These are phyloP conservation scores for Apamea epomidion DNA, from an alignment of 2,888 invertebrate genomes.

Conservation along the genomic window DNA sequence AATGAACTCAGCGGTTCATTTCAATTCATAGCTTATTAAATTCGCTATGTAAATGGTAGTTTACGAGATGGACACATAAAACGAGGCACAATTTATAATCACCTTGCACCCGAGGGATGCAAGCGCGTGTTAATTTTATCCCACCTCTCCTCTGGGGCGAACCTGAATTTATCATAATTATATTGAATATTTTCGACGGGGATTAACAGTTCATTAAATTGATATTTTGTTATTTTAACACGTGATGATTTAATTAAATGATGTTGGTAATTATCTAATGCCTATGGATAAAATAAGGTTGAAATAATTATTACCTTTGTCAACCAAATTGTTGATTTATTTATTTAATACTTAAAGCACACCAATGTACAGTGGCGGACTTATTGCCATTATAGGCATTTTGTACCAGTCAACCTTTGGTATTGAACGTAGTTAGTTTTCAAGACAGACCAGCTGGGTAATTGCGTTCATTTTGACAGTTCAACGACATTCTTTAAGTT, in stretches of 20 bases:
- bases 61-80: constrained; percentile 55
- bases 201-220: constrained; percentile 28
- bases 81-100: constrained; percentile 58
- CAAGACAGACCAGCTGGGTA: no score
- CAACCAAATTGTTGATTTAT: not conserved
- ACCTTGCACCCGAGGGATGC: constrained; percentile 58
- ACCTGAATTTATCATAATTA: constrained; percentile 49
- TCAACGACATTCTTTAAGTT: no score
- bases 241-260: not conserved
- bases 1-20: constrained; percentile 50
- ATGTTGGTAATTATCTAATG: not conserved
- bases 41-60: constrained; percentile 52
- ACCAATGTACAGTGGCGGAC: no score
- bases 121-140: constrained; percentile 56
- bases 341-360: no score
- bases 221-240: not conserved
- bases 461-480: no score
- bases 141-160: constrained; percentile 38
- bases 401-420: no score
- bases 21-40: constrained; percentile 57
- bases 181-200: constrained; percentile 49
- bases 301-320: not conserved
- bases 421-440: constrained; percentile 3
- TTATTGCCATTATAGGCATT: no score
- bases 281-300: not conserved